A percentile compares a stretch with the other conserved stretches of the same genome.
Evolutionary conservation across 2,888 invertebrate species (phyloP).

Genomic region (Frankliniella fusca): DNA sequence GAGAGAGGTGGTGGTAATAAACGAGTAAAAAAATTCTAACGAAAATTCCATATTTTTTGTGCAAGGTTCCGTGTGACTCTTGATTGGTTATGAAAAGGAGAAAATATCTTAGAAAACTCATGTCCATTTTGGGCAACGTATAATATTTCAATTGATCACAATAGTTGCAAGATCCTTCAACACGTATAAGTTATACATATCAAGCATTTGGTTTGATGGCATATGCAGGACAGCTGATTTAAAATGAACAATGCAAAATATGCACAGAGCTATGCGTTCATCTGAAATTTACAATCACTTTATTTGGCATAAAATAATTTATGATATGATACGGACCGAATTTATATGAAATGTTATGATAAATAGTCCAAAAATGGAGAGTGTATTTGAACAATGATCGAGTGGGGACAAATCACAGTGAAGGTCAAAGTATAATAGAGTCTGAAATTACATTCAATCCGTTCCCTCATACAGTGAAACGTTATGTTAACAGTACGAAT

Average conservation of each 20-base stretch:
- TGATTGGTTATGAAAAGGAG: too few species aligned
- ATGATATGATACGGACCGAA: not conserved
- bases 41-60: too few species aligned
- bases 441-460: not conserved
- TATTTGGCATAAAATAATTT: not conserved
- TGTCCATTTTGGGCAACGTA: not conserved
- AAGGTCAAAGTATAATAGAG: not conserved
- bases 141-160: slow-evolving; percentile 21
- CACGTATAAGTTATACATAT: slow-evolving; percentile 9
- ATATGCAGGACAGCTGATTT: not conserved
- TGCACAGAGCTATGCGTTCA: not conserved
- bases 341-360: not conserved
- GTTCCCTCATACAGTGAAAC: not conserved
- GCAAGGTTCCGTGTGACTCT: too few species aligned
- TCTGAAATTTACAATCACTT: slow-evolving; percentile 11
- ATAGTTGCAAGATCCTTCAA: slow-evolving; percentile 16
- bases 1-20: too few species aligned
- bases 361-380: not conserved
- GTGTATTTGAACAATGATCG: not conserved
- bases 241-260: not conserved
- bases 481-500: not conserved
- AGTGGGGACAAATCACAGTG: not conserved
- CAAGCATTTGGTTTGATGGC: slow-evolving; percentile 21
- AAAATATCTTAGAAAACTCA: too few species aligned
- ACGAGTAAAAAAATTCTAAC: too few species aligned